Base-by-base conservation (phyloP, 2,797 vertebrate genomes). In the Mallotus villosus region DNA sequence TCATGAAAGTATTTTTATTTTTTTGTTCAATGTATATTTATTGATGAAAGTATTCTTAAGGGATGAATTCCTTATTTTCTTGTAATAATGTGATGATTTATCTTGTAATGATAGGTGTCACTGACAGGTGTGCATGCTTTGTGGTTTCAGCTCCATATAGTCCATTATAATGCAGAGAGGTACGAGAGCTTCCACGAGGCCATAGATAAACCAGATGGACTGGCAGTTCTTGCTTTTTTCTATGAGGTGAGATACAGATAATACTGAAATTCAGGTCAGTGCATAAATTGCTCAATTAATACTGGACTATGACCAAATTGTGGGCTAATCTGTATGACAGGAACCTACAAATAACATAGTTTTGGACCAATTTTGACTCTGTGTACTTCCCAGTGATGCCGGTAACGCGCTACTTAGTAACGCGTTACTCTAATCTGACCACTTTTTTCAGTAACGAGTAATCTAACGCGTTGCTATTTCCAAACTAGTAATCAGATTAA, bases 181-280 rank as follows among this genome's bases (percentile, higher is more conserved):
- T 98, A 97, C 81, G 46, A 64, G 0, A 97, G 88, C 85, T 95
- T 94, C n/a, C 78, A 90, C 0, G 87, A 92, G 24, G 97, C 97
- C 76, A 90, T 84, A 78, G 87, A 93, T 68, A 93, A 94, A 37
- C 75, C 90, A 0, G 91, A 96, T 0, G 97, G 97, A 0, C 49
- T 99, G 84, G 96, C 96, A 0, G 96, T 97, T 19, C 88, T 98
- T 0, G 96, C 96, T 8, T 95, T 95, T 83, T 91, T 98, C 16
- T 92, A 94, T 5, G 87, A 88, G 90, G 97, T 98, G 88, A 84
- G 6, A 82, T 90, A 76, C 71, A 70, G 21, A 27, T 41, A 5
- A 51, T n/a, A 68, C 34, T 71, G 24, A 73, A 49, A 55, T 27
- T 71, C 19, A 73, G 49, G 29, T 14, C 64, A 69, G 6, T 66